A percentile compares a stretch with the other conserved stretches of the same genome.
Conservation (phyloP, 2,888 invertebrate species). For the Xiphydria camelus region DNA sequence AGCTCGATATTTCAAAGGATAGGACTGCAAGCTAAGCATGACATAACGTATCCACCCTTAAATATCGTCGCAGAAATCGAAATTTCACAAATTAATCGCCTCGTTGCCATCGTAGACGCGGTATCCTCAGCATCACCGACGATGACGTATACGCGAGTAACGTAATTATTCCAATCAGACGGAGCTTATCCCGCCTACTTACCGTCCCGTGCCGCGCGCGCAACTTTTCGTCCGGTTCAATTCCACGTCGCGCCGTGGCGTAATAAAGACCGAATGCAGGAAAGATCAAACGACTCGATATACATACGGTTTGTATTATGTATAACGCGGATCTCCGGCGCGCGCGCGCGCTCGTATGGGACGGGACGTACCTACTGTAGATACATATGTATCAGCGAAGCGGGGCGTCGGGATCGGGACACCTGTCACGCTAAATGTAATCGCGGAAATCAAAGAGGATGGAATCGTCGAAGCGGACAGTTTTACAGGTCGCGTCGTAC, state of each 20-base stretch:
- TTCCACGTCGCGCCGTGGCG: neutral
- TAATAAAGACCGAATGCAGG: neutral
- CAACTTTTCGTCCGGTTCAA: no score
- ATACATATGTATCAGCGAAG: neutral
- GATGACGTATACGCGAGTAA: no score
- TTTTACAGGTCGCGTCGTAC: conserved; percentile 29
- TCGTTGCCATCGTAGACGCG: no score
- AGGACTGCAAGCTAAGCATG: no score
- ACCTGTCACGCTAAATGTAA: conserved; percentile 53
- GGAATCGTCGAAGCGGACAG: conserved; percentile 32
- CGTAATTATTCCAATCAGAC: conserved; percentile 1
- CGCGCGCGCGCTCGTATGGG: neutral
- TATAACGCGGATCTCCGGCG: no score
- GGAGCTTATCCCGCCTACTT: neutral
- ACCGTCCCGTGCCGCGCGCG: neutral
- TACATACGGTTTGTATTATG: no score
- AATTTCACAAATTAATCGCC: no score
- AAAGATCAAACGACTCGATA: neutral
- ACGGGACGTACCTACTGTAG: neutral
- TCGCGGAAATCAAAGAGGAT: conserved; percentile 51
- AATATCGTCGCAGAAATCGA: no score
- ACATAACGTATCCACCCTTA: no score
- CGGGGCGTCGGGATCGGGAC: conserved; percentile 21
- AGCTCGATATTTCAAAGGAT: no score
- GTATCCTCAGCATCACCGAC: no score